These are phyloP conservation scores for Notolepis coatsorum DNA, from an alignment of 2,797 vertebrate genomes.

Conservation along the genomic window DNA sequence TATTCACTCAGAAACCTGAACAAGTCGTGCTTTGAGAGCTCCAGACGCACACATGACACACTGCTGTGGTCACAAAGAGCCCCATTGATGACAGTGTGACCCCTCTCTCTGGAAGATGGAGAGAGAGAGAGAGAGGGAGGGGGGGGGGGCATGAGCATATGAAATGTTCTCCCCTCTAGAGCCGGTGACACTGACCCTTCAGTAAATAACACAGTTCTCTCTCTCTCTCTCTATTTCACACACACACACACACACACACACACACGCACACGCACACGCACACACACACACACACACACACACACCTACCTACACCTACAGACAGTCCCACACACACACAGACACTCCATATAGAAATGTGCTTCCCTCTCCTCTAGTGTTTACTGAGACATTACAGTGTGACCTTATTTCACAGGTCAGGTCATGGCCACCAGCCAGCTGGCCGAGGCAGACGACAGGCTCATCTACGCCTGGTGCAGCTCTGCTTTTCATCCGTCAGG, in stretches of 20 bases:
- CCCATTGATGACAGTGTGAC: constrained; percentile 66
- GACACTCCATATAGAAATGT: constrained; percentile 38
- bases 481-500: constrained; percentile 8
- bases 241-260: neutral
- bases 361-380: constrained; percentile 32
- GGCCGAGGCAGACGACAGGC: constrained; percentile 44
- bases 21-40: constrained; percentile 60
- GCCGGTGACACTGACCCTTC: constrained; percentile 54
- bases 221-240: too few relatives aligned
- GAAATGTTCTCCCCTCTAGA: constrained; percentile 43
- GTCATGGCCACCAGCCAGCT: constrained; percentile 61
- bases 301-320: too few relatives aligned
- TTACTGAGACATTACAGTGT: constrained; percentile 61
- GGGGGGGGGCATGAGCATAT: constrained; percentile 34
- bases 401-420: constrained; percentile 46
- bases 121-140: constrained; percentile 27
- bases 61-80: constrained; percentile 60
- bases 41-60: constrained; percentile 51
- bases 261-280: too few relatives aligned
- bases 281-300: too few relatives aligned
- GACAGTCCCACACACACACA: neutral
- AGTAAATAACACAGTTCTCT: constrained; percentile 50
- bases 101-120: constrained; percentile 47
- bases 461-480: constrained; percentile 31
- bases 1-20: constrained; percentile 40